A percentile compares a stretch with the other conserved stretches of the same genome.
Evolutionary conservation across 2,888 invertebrate genomes (phyloP).

Genomic region (Polyommatus iphigenia): DNA sequence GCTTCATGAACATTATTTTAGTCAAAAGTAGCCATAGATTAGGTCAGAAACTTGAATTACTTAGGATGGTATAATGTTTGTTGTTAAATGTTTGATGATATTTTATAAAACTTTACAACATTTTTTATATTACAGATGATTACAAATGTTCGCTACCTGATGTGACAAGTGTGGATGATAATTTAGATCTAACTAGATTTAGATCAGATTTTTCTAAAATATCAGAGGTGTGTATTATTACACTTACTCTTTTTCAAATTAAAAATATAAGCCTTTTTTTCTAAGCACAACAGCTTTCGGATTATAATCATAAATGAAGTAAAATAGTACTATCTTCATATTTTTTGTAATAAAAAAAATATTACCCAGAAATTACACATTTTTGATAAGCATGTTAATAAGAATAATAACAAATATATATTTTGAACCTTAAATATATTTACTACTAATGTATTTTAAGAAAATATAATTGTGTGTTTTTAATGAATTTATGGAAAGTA

Average conservation of each 20-base stretch:
- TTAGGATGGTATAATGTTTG: slow-evolving; percentile 2
- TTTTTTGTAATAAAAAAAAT: too few species aligned
- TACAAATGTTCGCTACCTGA: slow-evolving; percentile 74
- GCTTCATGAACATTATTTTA: too few species aligned
- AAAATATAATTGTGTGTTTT: background rate
- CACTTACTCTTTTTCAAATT: background rate
- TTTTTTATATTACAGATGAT: slow-evolving; percentile 58
- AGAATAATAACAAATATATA: background rate
- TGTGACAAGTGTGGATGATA: slow-evolving; percentile 65
- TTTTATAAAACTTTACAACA: background rate
- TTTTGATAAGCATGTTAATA: background rate
- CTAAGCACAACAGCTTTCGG: background rate
- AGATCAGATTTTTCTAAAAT: slow-evolving; percentile 73
- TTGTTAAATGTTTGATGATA: background rate
- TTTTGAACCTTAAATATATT: background rate
- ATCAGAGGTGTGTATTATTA: slow-evolving; percentile 59
- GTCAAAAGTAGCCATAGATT: background rate
- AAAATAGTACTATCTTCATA: background rate
- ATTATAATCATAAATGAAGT: background rate
- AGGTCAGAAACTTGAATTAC: too few species aligned
- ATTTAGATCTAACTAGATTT: slow-evolving; percentile 66
- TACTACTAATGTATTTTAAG: background rate
- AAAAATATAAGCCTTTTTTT: background rate
- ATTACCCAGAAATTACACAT: background rate
- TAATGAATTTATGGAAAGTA: background rate